Evolutionary conservation across 2,113 vertebrate species (phyloP).

Genomic region (Mesitornis unicolor): DNA sequence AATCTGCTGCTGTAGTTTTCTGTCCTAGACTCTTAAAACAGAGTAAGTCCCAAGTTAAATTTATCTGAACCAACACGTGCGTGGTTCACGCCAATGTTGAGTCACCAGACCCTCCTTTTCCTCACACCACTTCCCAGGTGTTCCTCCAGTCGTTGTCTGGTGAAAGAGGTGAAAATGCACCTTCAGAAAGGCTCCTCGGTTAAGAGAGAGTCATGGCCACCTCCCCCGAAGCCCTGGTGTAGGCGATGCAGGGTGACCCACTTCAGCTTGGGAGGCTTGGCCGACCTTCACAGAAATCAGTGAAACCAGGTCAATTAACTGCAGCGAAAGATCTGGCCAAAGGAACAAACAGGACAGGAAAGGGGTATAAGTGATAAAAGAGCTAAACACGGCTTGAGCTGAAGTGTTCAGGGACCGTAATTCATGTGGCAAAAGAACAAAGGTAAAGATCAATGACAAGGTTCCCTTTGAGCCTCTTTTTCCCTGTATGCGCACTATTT

Average conservation of each 20-base stretch:
- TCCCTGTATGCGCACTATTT: rapidly evolving
- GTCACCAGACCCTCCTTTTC: background rate
- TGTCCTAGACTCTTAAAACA: background rate
- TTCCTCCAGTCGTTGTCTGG: background rate
- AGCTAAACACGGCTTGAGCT: background rate
- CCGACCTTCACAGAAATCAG: background rate
- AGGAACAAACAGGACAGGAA: background rate
- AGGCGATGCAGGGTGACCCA: background rate
- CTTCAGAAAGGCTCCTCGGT: background rate
- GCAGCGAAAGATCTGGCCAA: background rate
- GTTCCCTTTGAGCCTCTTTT: background rate
- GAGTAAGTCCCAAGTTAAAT: background rate
- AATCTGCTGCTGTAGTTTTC: background rate
- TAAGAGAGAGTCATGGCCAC: background rate
- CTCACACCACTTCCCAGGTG: background rate
- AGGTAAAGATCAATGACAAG: slow-evolving; percentile 4
- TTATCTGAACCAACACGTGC: background rate
- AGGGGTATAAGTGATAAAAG: slow-evolving; percentile 1
- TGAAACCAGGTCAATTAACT: background rate
- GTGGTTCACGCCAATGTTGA: background rate
- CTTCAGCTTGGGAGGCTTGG: slow-evolving; percentile 15
- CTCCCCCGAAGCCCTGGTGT: background rate
- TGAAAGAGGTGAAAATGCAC: background rate
- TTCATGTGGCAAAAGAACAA: background rate
- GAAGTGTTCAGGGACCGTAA: background rate